Base-by-base conservation (phyloP, 1,140 invertebrate species). In the Pteromalus puparum region DNA sequence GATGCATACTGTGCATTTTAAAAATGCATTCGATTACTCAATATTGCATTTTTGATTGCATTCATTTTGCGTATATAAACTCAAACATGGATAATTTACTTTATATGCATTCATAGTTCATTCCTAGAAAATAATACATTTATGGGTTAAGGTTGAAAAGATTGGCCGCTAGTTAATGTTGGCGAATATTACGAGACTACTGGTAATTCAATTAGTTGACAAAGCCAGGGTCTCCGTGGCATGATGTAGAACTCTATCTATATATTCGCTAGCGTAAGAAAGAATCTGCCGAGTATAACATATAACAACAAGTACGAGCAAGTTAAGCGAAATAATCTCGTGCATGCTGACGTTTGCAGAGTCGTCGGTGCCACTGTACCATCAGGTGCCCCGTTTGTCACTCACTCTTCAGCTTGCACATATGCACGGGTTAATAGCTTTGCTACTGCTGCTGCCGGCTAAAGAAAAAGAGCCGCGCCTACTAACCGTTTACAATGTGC, bases 261-360 rank as follows among this genome's bases (percentile, higher is more conserved):
- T 48, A 13, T 30, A 38, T 9, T 13, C 28, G 9, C 28, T 28
- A 21, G 26, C 15, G 7, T 6, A 74, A 34, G 21, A 74, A 21
- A 74, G 6, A n/a, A 70, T 74, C 34, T 38, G 30, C 9, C 30
- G 26, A 48, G 26, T 76, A 24, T 48, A 76, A 76, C n/a, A n/a
- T 76, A 48, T 76, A 76, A 5, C 21, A 76, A 1, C 21, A 76
- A 26, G 74, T 26, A 76, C 13, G 12, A 42, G 42, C 74, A 48
- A 48, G 10, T 76, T 76, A 76, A 76, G 74, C 74, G 42, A 48
- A 48, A 48, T 76, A 76, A 76, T 48, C 26, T 48, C 26, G 21
- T 10, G 12, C 13, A 28, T 76, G 74, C 42, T 76, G 53, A 61
- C 53, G 53, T 61, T n/a, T 61, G 53, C 53, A 61, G 21, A 61